Evolutionary conservation across 1,140 invertebrate genomes (phyloP).

Genomic region (Metaphire vulgaris): DNA sequence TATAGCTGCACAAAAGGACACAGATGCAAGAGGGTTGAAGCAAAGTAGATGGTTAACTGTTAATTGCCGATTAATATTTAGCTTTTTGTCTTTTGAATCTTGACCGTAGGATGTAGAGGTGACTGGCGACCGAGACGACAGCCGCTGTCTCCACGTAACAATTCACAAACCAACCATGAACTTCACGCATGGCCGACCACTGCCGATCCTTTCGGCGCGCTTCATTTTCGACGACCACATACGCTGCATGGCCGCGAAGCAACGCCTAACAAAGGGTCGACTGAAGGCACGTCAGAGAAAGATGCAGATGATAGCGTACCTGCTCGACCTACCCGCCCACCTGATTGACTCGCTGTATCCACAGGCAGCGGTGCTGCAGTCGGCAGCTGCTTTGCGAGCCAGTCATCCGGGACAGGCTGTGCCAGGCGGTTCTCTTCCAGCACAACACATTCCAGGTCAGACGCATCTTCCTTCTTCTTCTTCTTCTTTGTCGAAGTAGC

Average conservation of each 20-base stretch:
- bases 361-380: constrained; percentile 26
- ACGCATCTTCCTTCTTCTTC: neutral
- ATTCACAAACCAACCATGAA: constrained; percentile 69
- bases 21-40: too few species aligned
- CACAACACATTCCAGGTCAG: neutral
- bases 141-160: constrained; percentile 86
- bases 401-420: constrained; percentile 32
- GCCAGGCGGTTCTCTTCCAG: constrained; percentile 22
- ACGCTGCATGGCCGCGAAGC: constrained; percentile 83
- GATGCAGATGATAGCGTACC: constrained; percentile 84
- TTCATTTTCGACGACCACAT: constrained; percentile 99
- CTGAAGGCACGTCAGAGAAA: constrained; percentile 88
- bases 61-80: too few species aligned
- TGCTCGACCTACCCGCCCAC: constrained; percentile 69
- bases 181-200: constrained; percentile 37
- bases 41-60: too few species aligned
- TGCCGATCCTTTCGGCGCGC: constrained; percentile 75
- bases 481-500: too few species aligned
- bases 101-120: constrained; percentile 60
- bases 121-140: constrained; percentile 89
- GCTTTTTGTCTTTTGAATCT: too few species aligned
- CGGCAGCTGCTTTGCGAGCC: constrained; percentile 30
- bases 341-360: constrained; percentile 30
- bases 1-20: too few species aligned
- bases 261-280: constrained; percentile 73